Evolutionary conservation across 2,888 invertebrate species (phyloP).

Genomic region (Caenorhabditis becei): DNA sequence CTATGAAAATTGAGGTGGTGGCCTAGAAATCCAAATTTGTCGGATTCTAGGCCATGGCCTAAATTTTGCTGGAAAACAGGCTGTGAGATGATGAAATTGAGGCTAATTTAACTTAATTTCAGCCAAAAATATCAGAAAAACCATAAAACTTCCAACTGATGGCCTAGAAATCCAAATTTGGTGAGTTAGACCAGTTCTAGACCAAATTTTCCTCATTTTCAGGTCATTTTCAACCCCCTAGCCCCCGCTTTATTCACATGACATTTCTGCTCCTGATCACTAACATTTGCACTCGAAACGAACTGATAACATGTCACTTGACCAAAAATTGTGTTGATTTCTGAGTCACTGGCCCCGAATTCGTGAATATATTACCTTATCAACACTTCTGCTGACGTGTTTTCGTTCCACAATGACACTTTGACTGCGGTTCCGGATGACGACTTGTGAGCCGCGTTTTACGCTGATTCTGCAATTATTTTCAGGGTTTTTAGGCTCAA

Average conservation of each 20-base stretch:
- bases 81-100: no score
- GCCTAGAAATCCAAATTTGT: no score
- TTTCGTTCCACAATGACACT: slow-evolving; percentile 57
- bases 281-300: slow-evolving; percentile 38
- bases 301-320: slow-evolving; percentile 22
- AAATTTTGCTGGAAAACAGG: no score
- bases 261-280: neutral
- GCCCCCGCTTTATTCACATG: neutral
- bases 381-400: slow-evolving; percentile 48
- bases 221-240: no score
- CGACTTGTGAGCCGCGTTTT: slow-evolving; percentile 46
- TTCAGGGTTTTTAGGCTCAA: neutral
- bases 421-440: slow-evolving; percentile 60
- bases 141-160: no score
- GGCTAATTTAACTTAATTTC: no score
- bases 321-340: neutral
- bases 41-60: no score
- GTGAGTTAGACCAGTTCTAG: no score
- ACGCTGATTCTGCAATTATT: slow-evolving; percentile 49
- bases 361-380: slow-evolving; percentile 55
- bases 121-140: no score
- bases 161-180: no score
- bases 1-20: no score
- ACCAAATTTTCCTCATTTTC: no score
- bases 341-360: slow-evolving; percentile 6